Evolutionary conservation across 2,888 invertebrate genomes (phyloP), one percentile per base, ranked within the genome.

Genomic region (Caenorhabditis parvicauda): DNA sequence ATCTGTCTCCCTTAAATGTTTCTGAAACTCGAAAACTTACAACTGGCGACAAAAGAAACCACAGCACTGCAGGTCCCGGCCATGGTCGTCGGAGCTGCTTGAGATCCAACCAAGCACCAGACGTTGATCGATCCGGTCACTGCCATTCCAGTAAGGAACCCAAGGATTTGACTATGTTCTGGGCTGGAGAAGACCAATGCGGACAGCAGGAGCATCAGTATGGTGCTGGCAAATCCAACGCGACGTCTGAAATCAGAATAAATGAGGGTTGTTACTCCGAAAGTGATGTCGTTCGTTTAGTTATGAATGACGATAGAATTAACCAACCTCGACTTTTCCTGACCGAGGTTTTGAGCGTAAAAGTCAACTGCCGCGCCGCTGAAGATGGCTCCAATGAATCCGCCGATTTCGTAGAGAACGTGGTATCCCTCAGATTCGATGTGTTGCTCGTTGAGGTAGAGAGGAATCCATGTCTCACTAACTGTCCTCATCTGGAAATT

Each of bases 391-490:
- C 69, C 71, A 14, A 50, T 37, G 1, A 71, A 51, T 22, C 72
- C 72, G 17, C 69, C 70, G 19, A 59, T 17, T 50, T 72, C 72
- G 41, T 66, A 66, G 21, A 59, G 41, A 35, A 60, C 41, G 41
- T 62, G 62, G 41, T 64, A 63, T 19, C 52, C 54, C 12, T 50
- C 47, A 3, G 67, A 44, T 1, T 65, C 53, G 19, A 64, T 38
- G 6, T 60, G 43, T 6, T 48, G 51, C 21, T 63, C 63, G 22
- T 42, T 46, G 5, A 55, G 28, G 41, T 45, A 67, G 22, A 72
- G 14, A 4, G 72, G 72, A 6, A 64, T 48, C 72, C 72, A 72
- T 9, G 70, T 66, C 37, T 72, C 72, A 17, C 57, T 53, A 28
- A 70, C 63, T 2, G 68, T 68, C 38, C 72, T 59, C 39, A 62